phyloP scores from a whole-genome alignment of 2,888 invertebrate species.

The Chrysolina americana region DNA sequence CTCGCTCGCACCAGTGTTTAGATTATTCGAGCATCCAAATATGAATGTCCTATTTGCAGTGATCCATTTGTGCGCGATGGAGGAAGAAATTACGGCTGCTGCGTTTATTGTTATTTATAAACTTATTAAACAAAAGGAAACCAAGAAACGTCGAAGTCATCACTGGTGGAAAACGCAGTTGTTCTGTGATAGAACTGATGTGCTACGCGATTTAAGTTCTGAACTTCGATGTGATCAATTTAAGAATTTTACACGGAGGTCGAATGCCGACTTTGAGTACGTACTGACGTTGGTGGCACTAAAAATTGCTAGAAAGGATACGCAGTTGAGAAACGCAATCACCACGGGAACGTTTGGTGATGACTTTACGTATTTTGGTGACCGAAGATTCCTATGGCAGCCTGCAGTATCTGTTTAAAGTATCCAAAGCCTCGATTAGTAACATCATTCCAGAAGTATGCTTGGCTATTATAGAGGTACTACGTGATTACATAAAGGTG shows the following conservation, averaged over 20 bases:
- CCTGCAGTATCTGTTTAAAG: background rate
- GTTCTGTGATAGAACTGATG: background rate
- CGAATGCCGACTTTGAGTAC: background rate
- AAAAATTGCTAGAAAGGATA: background rate
- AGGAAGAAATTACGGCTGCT: no score
- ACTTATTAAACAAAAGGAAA: no score
- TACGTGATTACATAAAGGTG: constrained; percentile 1
- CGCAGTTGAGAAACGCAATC: background rate
- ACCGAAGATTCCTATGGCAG: background rate
- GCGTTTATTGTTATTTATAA: no score
- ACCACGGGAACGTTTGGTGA: background rate
- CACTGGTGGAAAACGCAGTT: background rate
- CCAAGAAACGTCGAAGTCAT: no score
- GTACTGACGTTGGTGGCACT: background rate
- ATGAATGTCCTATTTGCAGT: no score
- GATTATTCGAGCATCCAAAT: no score
- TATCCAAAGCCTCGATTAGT: background rate
- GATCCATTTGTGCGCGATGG: no score
- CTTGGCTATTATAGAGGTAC: background rate
- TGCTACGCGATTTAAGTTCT: background rate
- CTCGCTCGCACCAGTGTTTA: background rate
- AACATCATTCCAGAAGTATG: background rate
- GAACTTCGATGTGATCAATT: background rate
- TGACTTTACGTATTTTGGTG: background rate
- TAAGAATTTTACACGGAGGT: background rate